Conservation (phyloP, 2,113 vertebrate species). For the Carlito syrichta region DNA sequence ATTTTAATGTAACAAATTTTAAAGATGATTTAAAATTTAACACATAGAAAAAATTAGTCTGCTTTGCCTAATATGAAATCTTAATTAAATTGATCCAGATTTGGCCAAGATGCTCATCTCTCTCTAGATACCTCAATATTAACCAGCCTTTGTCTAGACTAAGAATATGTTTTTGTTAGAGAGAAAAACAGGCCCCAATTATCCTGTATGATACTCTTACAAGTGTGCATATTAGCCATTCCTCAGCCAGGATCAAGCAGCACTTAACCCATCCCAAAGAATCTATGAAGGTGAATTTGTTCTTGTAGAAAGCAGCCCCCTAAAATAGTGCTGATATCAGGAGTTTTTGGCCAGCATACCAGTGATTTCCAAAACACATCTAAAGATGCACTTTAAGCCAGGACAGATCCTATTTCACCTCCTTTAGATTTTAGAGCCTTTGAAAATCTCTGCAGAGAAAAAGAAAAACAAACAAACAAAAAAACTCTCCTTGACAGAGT, state of each 20-base stretch:
- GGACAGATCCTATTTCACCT: neutral
- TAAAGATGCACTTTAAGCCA: neutral
- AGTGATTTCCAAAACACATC: neutral
- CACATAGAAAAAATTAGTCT: neutral
- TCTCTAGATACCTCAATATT: neutral
- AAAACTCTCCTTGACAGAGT: neutral
- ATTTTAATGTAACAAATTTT: slow-evolving; percentile 7
- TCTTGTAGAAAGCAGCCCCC: neutral
- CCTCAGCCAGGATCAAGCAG: neutral
- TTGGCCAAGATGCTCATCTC: neutral
- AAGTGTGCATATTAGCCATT: neutral
- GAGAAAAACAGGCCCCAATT: neutral
- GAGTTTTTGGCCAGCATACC: neutral
- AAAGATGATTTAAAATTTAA: neutral
- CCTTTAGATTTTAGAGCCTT: neutral
- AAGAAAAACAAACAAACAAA: neutral
- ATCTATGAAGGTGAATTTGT: neutral
- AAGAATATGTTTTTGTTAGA: neutral
- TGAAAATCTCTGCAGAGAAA: neutral
- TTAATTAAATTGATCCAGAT: neutral
- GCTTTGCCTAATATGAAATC: neutral
- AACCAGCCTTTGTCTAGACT: neutral
- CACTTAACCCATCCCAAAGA: neutral
- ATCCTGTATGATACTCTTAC: neutral
- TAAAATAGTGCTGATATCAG: neutral